Evolutionary conservation across 2,888 invertebrate species (phyloP).

Genomic region (Torymus texanus): DNA sequence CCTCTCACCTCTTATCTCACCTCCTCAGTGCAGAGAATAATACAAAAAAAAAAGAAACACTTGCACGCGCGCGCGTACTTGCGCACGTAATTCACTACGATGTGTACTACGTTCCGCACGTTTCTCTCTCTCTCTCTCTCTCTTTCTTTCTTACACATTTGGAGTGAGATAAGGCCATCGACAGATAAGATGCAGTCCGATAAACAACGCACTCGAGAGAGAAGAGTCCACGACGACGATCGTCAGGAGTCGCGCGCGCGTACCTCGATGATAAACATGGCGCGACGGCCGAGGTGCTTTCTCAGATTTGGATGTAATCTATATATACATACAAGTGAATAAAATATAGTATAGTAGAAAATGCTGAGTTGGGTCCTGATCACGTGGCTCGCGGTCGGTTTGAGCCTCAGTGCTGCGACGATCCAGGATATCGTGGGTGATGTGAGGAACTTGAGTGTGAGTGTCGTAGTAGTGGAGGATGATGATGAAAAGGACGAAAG

Average conservation of each 20-base stretch:
- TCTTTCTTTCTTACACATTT: no score
- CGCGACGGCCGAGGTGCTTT: not conserved
- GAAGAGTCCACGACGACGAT: not conserved
- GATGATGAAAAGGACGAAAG: not conserved
- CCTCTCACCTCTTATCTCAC: no score
- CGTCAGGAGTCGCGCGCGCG: not conserved
- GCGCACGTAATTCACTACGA: no score
- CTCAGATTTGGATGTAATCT: no score
- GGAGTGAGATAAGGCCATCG: slow-evolving; percentile 20
- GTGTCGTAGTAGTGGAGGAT: not conserved
- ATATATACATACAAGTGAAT: no score
- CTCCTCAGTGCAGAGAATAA: no score
- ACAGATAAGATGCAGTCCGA: slow-evolving; percentile 45
- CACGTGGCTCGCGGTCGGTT: not conserved
- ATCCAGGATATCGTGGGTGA: not conserved
- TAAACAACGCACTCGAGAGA: slow-evolving; percentile 13
- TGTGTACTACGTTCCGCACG: no score
- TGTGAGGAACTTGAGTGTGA: slow-evolving; percentile 39
- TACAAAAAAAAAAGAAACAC: no score
- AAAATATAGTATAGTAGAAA: slow-evolving; percentile 11
- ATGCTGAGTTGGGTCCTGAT: slow-evolving; percentile 29
- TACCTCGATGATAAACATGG: not conserved
- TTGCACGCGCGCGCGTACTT: no score
- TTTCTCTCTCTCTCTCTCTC: no score
- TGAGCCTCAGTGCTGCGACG: not conserved